Evolutionary conservation across 2,888 invertebrate species (phyloP), one percentile per base, ranked within the genome.

Genomic region (Nomada lathburiana): DNA sequence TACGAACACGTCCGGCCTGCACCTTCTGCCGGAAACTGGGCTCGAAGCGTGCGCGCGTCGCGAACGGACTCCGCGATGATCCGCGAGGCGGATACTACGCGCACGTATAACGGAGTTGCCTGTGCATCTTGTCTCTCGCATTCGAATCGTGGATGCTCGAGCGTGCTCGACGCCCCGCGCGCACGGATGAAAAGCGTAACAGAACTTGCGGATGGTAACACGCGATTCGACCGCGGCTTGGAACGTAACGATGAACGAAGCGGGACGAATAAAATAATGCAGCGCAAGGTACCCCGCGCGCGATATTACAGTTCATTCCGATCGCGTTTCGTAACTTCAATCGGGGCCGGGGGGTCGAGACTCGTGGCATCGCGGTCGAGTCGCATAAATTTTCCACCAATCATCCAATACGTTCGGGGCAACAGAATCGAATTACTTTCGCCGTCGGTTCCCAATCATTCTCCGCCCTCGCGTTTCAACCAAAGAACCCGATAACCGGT

Each of bases 391-490:
- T 80, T 80, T 62, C 80, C 72, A 67, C 80, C 80, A 72, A 80
- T 80, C 80, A 80, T 80, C 80, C 80, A 80, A 80, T 80, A 80
- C 80, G 80, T 80, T 80, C 80, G 50, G 29, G 50, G 72, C 67
- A 80, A 67, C 80, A 80, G 80, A 80, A 80, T 80, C 80, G 80
- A 80, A 80, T 80, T 80, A 80, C 80, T 80, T 72, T 80, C 80
- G 62, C 80, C 80, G 50, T 67, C 71, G 62, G 60, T 57, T 67
- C 62, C 65, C 80, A 65, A 80, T 80, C 80, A 55, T 80, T 71
- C 80, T 42, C 47, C 70, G 65, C 52, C 79, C 70, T 16, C 26
- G 63, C 67, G 76, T 57, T 59, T 53, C 62, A 13, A 80, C 62
- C 65, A 80, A 80, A 80, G 80, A 65, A 65, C 80, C 72, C 62